Percentiles rank a stretch among this genome's conserved stretches.
Evolutionary conservation across 1,140 invertebrate species (phyloP).

Genomic region (Pseudomyrmex pallidus): DNA sequence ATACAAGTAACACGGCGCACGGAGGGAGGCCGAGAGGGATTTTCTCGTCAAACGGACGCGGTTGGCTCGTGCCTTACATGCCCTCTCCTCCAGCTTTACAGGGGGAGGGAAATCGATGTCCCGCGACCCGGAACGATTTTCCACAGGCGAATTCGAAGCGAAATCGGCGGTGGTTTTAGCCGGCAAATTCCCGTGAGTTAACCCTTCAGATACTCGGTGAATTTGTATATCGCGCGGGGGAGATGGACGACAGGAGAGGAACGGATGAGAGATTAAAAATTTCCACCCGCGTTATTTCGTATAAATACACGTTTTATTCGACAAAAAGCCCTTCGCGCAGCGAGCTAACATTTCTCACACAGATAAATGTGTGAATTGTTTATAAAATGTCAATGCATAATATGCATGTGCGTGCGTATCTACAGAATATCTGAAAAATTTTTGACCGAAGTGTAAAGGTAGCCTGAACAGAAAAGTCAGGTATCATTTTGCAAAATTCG

Average conservation of each 20-base stretch:
- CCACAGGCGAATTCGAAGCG: slow-evolving; percentile 63
- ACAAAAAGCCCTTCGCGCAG: background rate
- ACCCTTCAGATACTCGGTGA: slow-evolving; percentile 54
- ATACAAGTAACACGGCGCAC: background rate
- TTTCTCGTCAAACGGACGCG: slow-evolving; percentile 70
- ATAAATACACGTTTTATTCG: slow-evolving; percentile 51
- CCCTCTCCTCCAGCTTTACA: background rate
- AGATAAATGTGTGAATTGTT: slow-evolving; percentile 26
- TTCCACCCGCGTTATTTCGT: slow-evolving; percentile 41
- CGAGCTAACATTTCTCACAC: slow-evolving; percentile 17
- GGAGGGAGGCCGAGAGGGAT: slow-evolving; percentile 7
- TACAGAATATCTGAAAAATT: no score
- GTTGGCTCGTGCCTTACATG: slow-evolving; percentile 65
- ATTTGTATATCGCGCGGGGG: slow-evolving; percentile 42
- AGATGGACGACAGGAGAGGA: slow-evolving; percentile 1
- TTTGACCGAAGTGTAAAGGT: no score
- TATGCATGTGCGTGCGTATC: background rate
- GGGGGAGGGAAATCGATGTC: slow-evolving; percentile 71
- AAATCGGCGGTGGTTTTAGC: slow-evolving; percentile 68
- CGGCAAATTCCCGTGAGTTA: slow-evolving; percentile 70
- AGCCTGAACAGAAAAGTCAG: no score
- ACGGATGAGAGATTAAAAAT: slow-evolving; percentile 49
- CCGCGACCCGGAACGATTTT: slow-evolving; percentile 72
- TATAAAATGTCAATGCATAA: slow-evolving; percentile 11
- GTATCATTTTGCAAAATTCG: no score